Conservation (phyloP, 2,113 vertebrate genomes). For the Nyctereutes procyonoides region DNA sequence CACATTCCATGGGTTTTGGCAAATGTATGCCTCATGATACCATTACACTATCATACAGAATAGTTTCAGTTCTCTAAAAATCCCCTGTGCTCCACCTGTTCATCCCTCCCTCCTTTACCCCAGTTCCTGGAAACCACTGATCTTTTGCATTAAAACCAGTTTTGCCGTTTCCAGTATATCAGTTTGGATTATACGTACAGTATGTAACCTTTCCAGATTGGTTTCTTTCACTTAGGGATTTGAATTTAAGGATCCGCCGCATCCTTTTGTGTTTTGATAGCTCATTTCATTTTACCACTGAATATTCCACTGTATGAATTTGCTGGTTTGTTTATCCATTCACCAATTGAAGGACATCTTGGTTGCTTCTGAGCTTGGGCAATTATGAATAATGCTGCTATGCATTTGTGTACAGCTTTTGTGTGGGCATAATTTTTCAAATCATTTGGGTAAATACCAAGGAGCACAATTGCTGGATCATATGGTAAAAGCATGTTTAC, state of each 20-base stretch:
- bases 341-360: not conserved
- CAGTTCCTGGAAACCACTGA: not conserved
- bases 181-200: not conserved
- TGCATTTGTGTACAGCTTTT: not conserved
- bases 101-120: not conserved
- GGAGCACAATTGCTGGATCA: not conserved
- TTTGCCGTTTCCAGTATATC: not conserved
- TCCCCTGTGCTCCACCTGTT: not conserved
- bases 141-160: not conserved
- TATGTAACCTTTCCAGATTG: not conserved
- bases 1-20: not conserved
- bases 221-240: not conserved
- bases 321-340: not conserved
- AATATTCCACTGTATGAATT: not conserved
- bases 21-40: not conserved
- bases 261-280: not conserved
- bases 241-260: not conserved
- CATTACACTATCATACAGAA: not conserved
- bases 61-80: conserved; percentile 20
- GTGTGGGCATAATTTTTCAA: not conserved
- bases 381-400: not conserved
- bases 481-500: not conserved
- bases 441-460: not conserved
- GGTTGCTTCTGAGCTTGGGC: not conserved
- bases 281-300: not conserved